Evolutionary conservation across 2,113 vertebrate species (phyloP), one percentile per base, ranked within the genome.

Genomic region (Nannospalax galili): DNA sequence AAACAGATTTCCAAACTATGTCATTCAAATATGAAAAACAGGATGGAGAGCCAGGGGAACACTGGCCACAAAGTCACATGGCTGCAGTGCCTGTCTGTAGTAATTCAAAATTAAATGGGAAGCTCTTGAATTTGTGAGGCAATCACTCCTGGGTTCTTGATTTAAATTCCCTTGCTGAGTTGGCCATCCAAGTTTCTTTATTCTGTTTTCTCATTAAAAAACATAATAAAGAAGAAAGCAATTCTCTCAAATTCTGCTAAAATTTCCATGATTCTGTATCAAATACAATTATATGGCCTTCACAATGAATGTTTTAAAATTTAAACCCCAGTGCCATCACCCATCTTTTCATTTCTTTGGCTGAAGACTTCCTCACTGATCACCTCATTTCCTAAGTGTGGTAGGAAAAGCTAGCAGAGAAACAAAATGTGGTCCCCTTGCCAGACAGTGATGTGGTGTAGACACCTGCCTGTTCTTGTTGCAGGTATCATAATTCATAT

Each of bases 1-100:
- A 97, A 95, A 85, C 72, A 81, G 93, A 91, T 62, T 70, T 37
- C 74, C 86, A 64, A 92, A 69, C 96, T 52, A 95, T 79, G 75
- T 93, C 74, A 70, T 80, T 97, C 89, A 95, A 88, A 94, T 97
- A 92, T 1, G 95, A 86, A 90, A 95, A 95, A 92, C 16, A 92
- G 67, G n/a, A 24, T 70, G 37, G 37, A 74, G 15, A 94, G 72
- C 67, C 92, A 6, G 45, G 87, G 92, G 45, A 60, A 94, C 37
- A 40, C 56, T 73, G 64, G 92, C 72, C 69, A 14, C 32, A 97
- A 93, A 81, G 90, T 19, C 22, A 6, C 72, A 79, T 40, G 87
- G 81, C 52, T 20, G 19, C 89, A 93, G 81, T 81, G 77, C 90
- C 88, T 92, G n/a, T 78, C 65, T 96, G 94, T 17, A 70, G 14